Evolutionary conservation across 2,888 invertebrate genomes (phyloP), one percentile per base, ranked within the genome.

Genomic region (Nomada goodeniana): DNA sequence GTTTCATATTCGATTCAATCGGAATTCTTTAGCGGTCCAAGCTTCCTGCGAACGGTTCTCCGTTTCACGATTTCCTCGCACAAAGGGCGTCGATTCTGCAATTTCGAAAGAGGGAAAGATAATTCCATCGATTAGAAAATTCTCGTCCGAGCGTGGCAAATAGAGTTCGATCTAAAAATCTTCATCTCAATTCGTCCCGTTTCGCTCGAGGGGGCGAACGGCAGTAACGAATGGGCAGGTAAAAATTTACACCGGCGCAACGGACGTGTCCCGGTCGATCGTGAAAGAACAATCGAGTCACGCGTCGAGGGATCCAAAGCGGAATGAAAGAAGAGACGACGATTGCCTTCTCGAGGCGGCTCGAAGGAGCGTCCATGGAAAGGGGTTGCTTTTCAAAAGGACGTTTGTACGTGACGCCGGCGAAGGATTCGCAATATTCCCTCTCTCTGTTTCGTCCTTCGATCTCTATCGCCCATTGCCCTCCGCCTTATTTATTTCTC

Each of bases 391-490:
- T 76, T 81, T 86, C 78, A 80, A 84, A 84, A 83, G 82, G 71
- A 77, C 85, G 83, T 85, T 85, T 80, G 87, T 87, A 87, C 87
- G 86, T 85, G 86, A 87, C 86, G 79, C 61, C 20, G 60, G 61
- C 82, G 65, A 71, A 68, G 63, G 77, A 82, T 82, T 84, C 85
- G 85, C 84, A 81, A 80, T 80, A 80, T 80, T 72, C 80, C 52
- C 50, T 50, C 68, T 59, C 69, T 47, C 60, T 36, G 42, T 68
- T 59, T 82, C 63, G 52, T 29, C 63, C 60, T 73, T 69, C 77
- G 82, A 82, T 82, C 81, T 36, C 75, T 74, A 68, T 75, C 63
- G 11, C 70, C 69, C 75, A 20, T 57, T 42, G 47, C 47, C 52
- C 57, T 60, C 52, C 29, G 57, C 52, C 82, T 82, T 82, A 80